Conservation (phyloP, 1,140 invertebrate species). For the Drosophila elegans region DNA sequence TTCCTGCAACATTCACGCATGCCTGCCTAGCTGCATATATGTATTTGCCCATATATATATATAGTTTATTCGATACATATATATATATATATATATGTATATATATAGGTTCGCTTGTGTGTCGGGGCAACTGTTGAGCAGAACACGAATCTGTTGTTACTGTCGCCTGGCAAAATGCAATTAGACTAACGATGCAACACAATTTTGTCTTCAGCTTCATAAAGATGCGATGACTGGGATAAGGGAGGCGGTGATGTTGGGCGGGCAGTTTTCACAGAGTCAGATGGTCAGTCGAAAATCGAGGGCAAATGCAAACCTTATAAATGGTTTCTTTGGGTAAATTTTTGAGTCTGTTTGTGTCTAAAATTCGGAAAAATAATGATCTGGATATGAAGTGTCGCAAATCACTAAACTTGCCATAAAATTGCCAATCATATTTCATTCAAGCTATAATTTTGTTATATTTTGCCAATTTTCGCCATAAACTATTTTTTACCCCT, state of each 20-base stretch:
- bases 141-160: conserved; percentile 55
- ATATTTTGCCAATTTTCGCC: too few relatives aligned
- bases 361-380: too few relatives aligned
- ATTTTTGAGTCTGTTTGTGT: too few relatives aligned
- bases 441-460: too few relatives aligned
- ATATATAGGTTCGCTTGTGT: background rate
- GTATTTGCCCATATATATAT: background rate
- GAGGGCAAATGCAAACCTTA: background rate
- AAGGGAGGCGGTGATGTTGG: conserved; percentile 7
- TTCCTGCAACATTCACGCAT: conserved; percentile 66
- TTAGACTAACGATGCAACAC: conserved; percentile 81
- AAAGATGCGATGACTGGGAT: conserved; percentile 35
- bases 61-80: background rate
- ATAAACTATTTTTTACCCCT: too few relatives aligned
- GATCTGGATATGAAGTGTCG: too few relatives aligned
- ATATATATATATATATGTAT: conserved; percentile 9
- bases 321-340: too few relatives aligned
- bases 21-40: conserved; percentile 34
- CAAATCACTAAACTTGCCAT: too few relatives aligned
- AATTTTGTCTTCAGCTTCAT: conserved; percentile 80
- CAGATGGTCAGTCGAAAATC: conserved; percentile 23
- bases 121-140: conserved; percentile 27
- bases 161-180: conserved; percentile 70
- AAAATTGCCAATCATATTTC: too few relatives aligned
- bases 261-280: conserved; percentile 14